Evolutionary conservation across 2,888 invertebrate species (phyloP).

Genomic region (Maniola hyperantus): DNA sequence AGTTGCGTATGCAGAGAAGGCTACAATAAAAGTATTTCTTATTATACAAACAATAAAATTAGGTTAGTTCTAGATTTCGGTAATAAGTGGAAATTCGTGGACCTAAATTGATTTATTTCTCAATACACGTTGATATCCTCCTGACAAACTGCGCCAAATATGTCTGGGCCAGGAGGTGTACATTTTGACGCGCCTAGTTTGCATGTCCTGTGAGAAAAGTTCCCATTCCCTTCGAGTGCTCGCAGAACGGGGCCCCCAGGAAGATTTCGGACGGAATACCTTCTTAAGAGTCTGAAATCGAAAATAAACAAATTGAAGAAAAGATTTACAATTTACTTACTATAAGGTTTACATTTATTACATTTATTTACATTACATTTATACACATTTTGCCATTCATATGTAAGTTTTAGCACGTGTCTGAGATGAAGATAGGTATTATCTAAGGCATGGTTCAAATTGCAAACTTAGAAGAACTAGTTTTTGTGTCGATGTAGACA

Average conservation of each 20-base stretch:
- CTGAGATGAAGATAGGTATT: background rate
- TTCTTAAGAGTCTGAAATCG: slow-evolving; percentile 67
- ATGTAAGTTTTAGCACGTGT: background rate
- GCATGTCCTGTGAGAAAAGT: slow-evolving; percentile 75
- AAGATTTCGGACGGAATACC: slow-evolving; percentile 67
- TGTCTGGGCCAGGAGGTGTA: slow-evolving; percentile 49
- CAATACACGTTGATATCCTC: slow-evolving; percentile 47
- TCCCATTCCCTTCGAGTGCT: slow-evolving; percentile 79
- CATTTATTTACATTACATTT: too few relatives aligned
- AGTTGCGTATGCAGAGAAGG: background rate
- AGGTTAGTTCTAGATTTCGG: background rate
- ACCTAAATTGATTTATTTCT: background rate
- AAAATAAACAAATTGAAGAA: slow-evolving; percentile 12
- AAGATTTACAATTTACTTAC: background rate
- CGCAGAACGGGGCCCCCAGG: slow-evolving; percentile 85
- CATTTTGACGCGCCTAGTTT: slow-evolving; percentile 51
- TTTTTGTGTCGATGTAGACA: too few relatives aligned
- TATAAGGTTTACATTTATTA: background rate
- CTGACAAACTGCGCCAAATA: slow-evolving; percentile 56
- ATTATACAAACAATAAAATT: background rate
- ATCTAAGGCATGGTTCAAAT: background rate
- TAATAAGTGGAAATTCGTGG: background rate
- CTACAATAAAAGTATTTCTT: background rate
- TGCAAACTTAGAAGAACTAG: background rate
- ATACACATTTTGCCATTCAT: too few relatives aligned